These are phyloP conservation scores for Trichechus manatus DNA, from an alignment of 2,113 vertebrate species.

Conservation along the genomic window DNA sequence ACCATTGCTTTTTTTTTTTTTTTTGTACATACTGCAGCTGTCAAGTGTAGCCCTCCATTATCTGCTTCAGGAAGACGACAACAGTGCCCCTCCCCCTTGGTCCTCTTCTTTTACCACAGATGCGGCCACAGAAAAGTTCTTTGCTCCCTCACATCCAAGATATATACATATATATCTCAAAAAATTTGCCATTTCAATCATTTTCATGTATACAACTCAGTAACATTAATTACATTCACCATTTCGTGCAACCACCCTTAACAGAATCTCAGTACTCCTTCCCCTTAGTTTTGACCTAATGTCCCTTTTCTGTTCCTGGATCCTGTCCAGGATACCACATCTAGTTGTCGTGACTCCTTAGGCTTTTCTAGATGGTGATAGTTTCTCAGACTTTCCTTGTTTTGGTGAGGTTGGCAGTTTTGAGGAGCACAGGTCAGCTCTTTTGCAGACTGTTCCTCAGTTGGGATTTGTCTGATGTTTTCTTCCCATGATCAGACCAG, in stretches of 20 bases:
- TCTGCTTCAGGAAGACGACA: background rate
- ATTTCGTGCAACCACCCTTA: no score
- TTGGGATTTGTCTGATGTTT: background rate
- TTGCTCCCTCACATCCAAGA: background rate
- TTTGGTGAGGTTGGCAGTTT: background rate
- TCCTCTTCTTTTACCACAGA: background rate
- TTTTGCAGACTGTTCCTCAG: background rate
- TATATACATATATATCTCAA: background rate
- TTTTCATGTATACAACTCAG: no score
- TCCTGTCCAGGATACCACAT: background rate
- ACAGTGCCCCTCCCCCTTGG: background rate
- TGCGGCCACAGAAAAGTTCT: background rate
- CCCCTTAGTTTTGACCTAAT: background rate
- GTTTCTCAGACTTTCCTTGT: background rate
- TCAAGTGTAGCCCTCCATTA: background rate
- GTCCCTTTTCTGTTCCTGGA: no score
- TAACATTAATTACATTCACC: no score
- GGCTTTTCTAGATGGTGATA: background rate
- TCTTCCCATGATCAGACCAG: background rate
- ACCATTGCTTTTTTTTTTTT: background rate
- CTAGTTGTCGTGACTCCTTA: background rate
- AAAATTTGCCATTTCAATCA: no score
- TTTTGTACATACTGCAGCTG: background rate
- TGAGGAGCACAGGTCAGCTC: background rate
- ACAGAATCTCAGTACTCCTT: no score